Conservation (phyloP, 1,140 invertebrate genomes). For the Acromyrmex charruanus region DNA sequence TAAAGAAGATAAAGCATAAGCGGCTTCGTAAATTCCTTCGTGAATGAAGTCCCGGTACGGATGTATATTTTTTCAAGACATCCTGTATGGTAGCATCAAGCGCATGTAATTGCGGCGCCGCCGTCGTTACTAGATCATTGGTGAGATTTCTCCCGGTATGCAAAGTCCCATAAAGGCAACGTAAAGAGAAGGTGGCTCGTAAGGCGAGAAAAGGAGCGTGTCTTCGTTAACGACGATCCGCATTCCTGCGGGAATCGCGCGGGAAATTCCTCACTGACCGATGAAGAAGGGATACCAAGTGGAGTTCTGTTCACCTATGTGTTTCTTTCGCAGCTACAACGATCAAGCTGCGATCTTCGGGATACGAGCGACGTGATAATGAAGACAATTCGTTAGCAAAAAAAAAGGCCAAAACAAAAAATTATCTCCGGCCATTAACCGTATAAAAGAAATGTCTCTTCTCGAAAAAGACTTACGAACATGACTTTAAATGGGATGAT, state of each 20-base stretch:
- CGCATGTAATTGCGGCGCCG: constrained; percentile 47
- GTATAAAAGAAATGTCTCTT: neutral
- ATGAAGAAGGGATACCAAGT: constrained; percentile 62
- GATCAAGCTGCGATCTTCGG: neutral
- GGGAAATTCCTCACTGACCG: constrained; percentile 69
- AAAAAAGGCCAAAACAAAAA: neutral
- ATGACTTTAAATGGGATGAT: no score
- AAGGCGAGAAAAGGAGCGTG: constrained; percentile 67
- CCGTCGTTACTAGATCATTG: constrained; percentile 65
- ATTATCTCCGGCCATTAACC: constrained; percentile 27
- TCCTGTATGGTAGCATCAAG: constrained; percentile 28
- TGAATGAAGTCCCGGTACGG: constrained; percentile 1
- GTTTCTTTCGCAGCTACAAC: constrained; percentile 42
- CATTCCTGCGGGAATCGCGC: constrained; percentile 73
- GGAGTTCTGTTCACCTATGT: constrained; percentile 71
- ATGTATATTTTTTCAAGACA: constrained; percentile 11
- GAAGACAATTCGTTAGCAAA: neutral
- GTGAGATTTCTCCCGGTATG: constrained; percentile 63
- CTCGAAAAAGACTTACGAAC: neutral
- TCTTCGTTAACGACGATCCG: constrained; percentile 75
- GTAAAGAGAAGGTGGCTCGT: constrained; percentile 38
- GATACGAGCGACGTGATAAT: neutral
- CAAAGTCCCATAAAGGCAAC: constrained; percentile 67
- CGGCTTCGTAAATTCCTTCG: constrained; percentile 26
- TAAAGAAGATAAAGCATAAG: neutral